These are phyloP conservation scores for Acromyrmex charruanus DNA, from an alignment of 1,140 invertebrate species.

Conservation along the genomic window DNA sequence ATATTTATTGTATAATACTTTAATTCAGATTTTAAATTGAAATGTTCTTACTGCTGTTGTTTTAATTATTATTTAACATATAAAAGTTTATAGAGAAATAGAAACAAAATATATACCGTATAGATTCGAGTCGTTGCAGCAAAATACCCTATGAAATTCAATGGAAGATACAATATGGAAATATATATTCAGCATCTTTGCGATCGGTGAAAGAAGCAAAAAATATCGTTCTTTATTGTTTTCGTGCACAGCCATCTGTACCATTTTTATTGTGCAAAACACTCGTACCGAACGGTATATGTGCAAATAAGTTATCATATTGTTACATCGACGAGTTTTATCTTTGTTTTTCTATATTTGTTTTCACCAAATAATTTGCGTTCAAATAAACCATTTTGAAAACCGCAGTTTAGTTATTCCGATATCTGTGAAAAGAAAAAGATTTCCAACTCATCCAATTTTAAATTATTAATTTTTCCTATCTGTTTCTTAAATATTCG, in stretches of 20 bases:
- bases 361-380: not conserved
- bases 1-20: not conserved
- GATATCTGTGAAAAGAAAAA: not conserved
- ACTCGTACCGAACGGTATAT: not conserved
- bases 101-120: not conserved
- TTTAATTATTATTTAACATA: slow-evolving; percentile 18
- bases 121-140: not conserved
- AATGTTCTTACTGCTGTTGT: not conserved
- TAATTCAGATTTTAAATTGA: not conserved
- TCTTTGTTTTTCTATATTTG: slow-evolving; percentile 4
- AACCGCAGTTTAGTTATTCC: not conserved
- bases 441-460: not conserved
- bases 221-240: not conserved
- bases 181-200: slow-evolving; percentile 37
- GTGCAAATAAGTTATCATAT: slow-evolving; percentile 24
- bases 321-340: not conserved
- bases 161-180: slow-evolving; percentile 14
- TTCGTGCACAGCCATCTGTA: not conserved
- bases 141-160: slow-evolving; percentile 43
- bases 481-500: not conserved
- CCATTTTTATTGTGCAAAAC: slow-evolving; percentile 38
- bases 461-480: slow-evolving; percentile 11
- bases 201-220: slow-evolving; percentile 28
- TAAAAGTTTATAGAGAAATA: not conserved
- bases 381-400: slow-evolving; percentile 35